phyloP scores from a whole-genome alignment of 2,888 invertebrate species.

The Chaitophorus viminalis region DNA sequence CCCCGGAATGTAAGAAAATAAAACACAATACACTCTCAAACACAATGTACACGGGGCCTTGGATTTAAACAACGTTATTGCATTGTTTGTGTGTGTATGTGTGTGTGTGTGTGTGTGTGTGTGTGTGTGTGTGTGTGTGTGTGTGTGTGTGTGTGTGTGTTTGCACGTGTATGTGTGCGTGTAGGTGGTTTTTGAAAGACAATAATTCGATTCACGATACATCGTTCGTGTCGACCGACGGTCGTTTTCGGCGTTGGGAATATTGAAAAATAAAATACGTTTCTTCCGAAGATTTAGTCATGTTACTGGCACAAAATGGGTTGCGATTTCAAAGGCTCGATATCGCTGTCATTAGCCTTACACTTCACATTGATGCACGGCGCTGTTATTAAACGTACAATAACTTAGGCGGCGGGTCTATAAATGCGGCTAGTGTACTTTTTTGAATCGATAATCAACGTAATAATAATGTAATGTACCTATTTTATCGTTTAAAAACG shows the following conservation, averaged over 20 bases:
- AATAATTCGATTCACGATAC: background rate
- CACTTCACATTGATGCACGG: too few species aligned
- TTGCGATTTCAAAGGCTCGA: too few species aligned
- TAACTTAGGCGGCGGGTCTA: too few species aligned
- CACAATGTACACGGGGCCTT: background rate
- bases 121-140: background rate
- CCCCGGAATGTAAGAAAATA: conserved; percentile 13
- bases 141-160: background rate
- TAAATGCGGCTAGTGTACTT: too few species aligned
- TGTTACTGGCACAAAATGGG: too few species aligned
- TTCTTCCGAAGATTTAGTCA: too few species aligned
- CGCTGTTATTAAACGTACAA: too few species aligned
- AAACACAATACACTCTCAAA: background rate
- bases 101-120: background rate
- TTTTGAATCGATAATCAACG: too few species aligned
- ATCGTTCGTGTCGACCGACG: too few species aligned
- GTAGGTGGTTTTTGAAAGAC: background rate
- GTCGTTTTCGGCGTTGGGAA: background rate
- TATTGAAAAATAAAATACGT: background rate
- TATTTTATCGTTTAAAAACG: background rate
- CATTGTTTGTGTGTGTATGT: background rate
- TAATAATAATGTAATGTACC: too few species aligned
- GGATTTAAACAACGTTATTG: background rate
- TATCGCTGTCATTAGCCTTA: too few species aligned
- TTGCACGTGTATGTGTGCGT: too few species aligned